Evolutionary conservation across 2,888 invertebrate genomes (phyloP), one percentile per base, ranked within the genome.

Genomic region (Ectropis crepuscularia): DNA sequence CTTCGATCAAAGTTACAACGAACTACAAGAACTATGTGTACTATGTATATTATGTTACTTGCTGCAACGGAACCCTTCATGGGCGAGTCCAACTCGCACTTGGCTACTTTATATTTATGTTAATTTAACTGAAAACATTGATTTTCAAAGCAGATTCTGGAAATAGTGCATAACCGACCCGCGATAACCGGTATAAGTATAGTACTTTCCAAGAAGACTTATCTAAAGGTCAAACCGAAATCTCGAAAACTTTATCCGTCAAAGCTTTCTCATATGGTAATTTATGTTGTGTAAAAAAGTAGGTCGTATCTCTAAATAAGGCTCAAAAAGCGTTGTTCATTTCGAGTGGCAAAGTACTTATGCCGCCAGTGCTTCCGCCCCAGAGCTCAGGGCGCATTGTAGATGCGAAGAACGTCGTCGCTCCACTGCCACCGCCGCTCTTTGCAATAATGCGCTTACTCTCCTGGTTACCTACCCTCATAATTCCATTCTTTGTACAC

Each of bases 381-480:
- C 76, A 74, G 81, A 87, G 87, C 87, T 88, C 87, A 89, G 81
- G 76, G 78, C 81, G 77, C 84, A 90, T 90, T 90, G 88, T 88
- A 89, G 81, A 90, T 90, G 86, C 90, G 85, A 79, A 79, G 73
- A 76, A 81, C 87, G 86, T 89, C 81, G 78, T 76, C 76, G 78
- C 78, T 81, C 80, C 79, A 71, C 76, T 73, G 79, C 79, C 77
- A 73, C 65, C 79, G 72, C 78, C 75, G 79, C 82, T 80, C 84
- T 88, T 82, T 84, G 86, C 87, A 86, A 85, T 92, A 91, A 90
- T 90, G 87, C 90, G 87, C 90, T 90, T 90, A 90, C 73, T 65
- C 66, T 70, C 79, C 84, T 81, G 79, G 85, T 83, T 82, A 81
- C 79, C 76, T 82, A 84, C 87, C 86, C 87, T 83, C 82, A 86